phyloP scores from a whole-genome alignment of 1,140 invertebrate species.

The Hylaeus anthracinus region DNA sequence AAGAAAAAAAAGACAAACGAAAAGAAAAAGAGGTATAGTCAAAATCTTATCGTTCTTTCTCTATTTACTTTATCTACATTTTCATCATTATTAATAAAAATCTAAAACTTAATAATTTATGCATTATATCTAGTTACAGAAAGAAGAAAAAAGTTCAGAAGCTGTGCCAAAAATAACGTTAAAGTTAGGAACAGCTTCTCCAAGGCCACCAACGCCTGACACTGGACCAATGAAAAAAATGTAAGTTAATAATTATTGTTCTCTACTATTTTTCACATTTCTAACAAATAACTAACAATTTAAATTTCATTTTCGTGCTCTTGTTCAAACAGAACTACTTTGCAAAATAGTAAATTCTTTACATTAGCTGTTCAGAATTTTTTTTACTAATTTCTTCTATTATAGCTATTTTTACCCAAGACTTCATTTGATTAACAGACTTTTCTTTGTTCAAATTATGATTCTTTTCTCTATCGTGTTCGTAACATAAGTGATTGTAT shows the following conservation, averaged over 20 bases:
- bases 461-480: too few relatives aligned
- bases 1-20: conserved; percentile 82
- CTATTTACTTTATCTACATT: conserved; percentile 3
- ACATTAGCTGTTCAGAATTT: too few relatives aligned
- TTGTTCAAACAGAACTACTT: background rate
- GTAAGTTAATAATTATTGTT: conserved; percentile 71
- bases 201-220: conserved; percentile 85
- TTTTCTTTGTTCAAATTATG: too few relatives aligned
- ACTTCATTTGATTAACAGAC: too few relatives aligned
- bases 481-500: too few relatives aligned
- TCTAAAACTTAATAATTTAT: background rate
- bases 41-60: conserved; percentile 13
- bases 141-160: conserved; percentile 80
- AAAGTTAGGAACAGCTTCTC: conserved; percentile 87
- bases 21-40: conserved; percentile 81
- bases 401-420: too few relatives aligned
- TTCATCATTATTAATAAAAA: background rate
- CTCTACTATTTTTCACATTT: background rate
- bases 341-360: background rate
- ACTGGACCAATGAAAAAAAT: conserved; percentile 83
- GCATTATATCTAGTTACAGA: conserved; percentile 58
- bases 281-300: too few relatives aligned
- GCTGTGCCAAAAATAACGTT: conserved; percentile 90
- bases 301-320: too few relatives aligned
- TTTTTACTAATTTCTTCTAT: too few relatives aligned